Evolutionary conservation across 2,888 invertebrate genomes (phyloP), one percentile per base, ranked within the genome.

Genomic region (Teleogryllus oceanicus): DNA sequence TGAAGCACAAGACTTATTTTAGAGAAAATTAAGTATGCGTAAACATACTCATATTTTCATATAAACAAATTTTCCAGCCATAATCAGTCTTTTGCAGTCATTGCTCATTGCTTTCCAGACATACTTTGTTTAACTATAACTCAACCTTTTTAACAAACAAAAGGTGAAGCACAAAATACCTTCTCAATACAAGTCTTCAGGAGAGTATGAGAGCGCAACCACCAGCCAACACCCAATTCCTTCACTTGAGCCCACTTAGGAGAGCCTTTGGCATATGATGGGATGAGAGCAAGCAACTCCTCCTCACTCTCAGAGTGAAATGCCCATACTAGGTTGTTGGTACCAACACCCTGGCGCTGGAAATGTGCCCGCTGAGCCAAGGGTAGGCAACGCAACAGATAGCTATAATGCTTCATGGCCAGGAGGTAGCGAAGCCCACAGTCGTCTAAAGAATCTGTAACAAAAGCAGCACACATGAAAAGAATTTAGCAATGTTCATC

Each of bases 251-350:
- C 89, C 99, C 99, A 99, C 77, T 93, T 94, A 0, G 94, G 92
- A 84, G 93, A 93, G 1, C 93, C 93, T 86, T 96, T 96, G 0
- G 93, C 91, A 84, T 94, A 96, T 0, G 94, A 94, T 0, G 99
- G 98, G 83, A 97, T 93, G 78, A 97, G 88, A 81, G 94, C 93
- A 18, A 99, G 88, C 80, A 99, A 89, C 86, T 99, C 99, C 84
- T 98, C 98, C 86, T 98, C 97, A 24, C 97, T 95, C 88, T 99
- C 99, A 0, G 99, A 99, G 87, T 99, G 99, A 88, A 96, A 99
- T 0, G 99, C 99, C 99, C 99, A 99, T 4, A 98, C 98, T 24
- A 99, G 90, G 87, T 98, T 96, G 84, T 97, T 94, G 13, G 93
- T 94, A 62, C 94, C 94, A 1, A 96, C 93, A 37, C 96, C 98